Base-by-base conservation (phyloP, 2,113 vertebrate genomes). In the Elephantulus edwardii region DNA sequence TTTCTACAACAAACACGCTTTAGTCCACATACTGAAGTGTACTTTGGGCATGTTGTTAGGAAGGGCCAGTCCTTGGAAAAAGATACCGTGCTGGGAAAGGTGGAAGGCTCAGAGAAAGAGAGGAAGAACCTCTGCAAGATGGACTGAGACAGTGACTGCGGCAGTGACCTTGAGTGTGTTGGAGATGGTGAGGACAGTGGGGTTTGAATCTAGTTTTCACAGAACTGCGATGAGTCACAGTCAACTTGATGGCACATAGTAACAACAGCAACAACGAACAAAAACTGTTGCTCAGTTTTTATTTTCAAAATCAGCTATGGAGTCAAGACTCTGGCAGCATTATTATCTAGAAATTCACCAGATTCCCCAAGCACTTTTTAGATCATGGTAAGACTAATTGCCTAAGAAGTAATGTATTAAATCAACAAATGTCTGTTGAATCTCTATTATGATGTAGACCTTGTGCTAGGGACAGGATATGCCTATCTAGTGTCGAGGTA, bases 1-100 rank as follows among this genome's bases (percentile, higher is more conserved):
- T 50, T 86, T 91, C 35, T 82, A 75, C 92, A 88, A 38, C 40
- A 77, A 52, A 33, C 22, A 44, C 46, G 64, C 40, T 79, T 81
- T 64, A 84, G 77, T 38, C 22, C 4, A 38, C 38, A 30, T 64
- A 40, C 17, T 70, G 66, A 84, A 70, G 38, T 62, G 42, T n/a
- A 35, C n/a, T n/a, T n/a, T n/a, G n/a, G n/a, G n/a, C n/a, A n/a
- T n/a, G n/a, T n/a, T n/a, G n/a, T n/a, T n/a, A n/a, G n/a, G n/a
- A n/a, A n/a, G n/a, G n/a, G n/a, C n/a, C n/a, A n/a, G n/a, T n/a
- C n/a, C n/a, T n/a, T n/a, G n/a, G n/a, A n/a, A n/a, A n/a, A n/a
- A n/a, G n/a, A n/a, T n/a, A n/a, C n/a, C n/a, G n/a, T n/a, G n/a
- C n/a, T n/a, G n/a, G n/a, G n/a, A n/a, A n/a, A n/a, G n/a, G n/a